Evolutionary conservation across 2,797 vertebrate species (phyloP).

Genomic region (Acanthis flammea): DNA sequence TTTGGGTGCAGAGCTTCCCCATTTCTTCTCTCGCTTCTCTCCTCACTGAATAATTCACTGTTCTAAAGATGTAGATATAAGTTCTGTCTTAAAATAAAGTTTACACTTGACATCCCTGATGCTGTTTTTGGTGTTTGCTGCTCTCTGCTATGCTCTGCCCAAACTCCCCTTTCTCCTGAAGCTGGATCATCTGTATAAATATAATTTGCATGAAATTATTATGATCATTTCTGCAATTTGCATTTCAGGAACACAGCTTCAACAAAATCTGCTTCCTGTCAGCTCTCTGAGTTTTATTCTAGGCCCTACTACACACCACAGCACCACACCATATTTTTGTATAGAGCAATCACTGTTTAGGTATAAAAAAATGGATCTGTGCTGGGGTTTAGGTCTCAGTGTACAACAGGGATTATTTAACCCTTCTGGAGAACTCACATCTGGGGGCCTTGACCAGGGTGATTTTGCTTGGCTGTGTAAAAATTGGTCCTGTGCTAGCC

Average conservation of each 20-base stretch:
- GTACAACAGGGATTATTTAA: not conserved
- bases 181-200: not conserved
- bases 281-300: not conserved
- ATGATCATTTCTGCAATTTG: not conserved
- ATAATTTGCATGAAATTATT: not conserved
- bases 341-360: not conserved
- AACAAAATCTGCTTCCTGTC: not conserved
- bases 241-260: not conserved
- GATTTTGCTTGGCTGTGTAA: not conserved
- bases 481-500: not conserved
- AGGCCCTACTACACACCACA: not conserved
- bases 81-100: not conserved
- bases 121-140: not conserved
- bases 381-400: not conserved
- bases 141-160: not conserved
- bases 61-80: not conserved
- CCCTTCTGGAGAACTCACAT: not conserved
- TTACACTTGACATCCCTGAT: not conserved
- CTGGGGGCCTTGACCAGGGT: not conserved
- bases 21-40: not conserved
- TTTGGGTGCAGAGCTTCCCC: not conserved
- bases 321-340: not conserved
- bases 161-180: not conserved
- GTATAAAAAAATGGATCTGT: not conserved
- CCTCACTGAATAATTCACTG: slow-evolving; percentile 11